Percentiles rank a stretch among this genome's conserved stretches.
Conservation (phyloP, 1,140 invertebrate genomes). For the Lasioglossum baleicum region DNA sequence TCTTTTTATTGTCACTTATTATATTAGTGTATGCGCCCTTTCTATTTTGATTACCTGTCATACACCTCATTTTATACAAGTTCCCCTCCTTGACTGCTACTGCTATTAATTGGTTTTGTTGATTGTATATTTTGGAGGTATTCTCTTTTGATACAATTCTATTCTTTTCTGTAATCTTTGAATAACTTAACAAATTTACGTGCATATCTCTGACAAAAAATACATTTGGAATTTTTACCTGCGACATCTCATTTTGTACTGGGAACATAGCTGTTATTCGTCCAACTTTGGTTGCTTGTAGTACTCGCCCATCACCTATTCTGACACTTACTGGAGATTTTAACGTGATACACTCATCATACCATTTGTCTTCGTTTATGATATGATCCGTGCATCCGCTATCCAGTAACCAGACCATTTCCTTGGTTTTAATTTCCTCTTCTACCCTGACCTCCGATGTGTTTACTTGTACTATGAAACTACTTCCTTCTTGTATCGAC, state of each 20-base stretch:
- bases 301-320: background rate
- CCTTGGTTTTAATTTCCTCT: background rate
- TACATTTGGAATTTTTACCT: conserved; percentile 33
- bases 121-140: conserved; percentile 5
- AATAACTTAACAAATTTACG: conserved; percentile 36
- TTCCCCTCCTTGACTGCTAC: conserved; percentile 36
- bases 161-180: conserved; percentile 28
- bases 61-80: conserved; percentile 29
- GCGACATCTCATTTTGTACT: background rate
- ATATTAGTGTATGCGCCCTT: background rate
- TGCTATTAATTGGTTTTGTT: conserved; percentile 25
- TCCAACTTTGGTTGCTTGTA: background rate
- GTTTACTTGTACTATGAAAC: background rate
- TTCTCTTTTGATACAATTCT: conserved; percentile 33
- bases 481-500: background rate
- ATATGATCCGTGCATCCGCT: background rate
- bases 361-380: background rate
- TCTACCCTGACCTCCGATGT: background rate
- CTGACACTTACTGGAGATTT: background rate
- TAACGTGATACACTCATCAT: background rate
- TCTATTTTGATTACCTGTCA: background rate
- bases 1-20: conserved; percentile 4
- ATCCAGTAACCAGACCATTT: background rate
- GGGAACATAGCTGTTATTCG: background rate
- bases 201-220: conserved; percentile 45